phyloP scores from a whole-genome alignment of 2,113 vertebrate species.

The Charina bottae region DNA sequence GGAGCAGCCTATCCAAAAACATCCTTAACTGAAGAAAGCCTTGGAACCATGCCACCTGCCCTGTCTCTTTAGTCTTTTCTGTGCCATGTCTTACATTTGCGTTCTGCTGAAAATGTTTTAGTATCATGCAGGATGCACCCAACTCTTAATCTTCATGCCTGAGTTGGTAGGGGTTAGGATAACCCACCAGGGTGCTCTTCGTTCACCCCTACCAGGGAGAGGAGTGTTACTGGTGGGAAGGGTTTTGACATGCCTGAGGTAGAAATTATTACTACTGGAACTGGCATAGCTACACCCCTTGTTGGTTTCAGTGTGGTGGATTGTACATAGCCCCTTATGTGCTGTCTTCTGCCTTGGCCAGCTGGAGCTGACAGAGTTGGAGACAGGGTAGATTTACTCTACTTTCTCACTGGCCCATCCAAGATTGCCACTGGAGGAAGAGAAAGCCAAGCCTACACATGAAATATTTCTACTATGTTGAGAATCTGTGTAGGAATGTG shows the following conservation, averaged over 20 bases:
- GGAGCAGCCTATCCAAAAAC: neutral
- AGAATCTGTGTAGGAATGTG: constrained; percentile 55
- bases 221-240: neutral
- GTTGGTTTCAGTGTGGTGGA: neutral
- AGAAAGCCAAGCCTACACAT: constrained; percentile 40
- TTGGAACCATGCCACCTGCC: neutral
- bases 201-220: neutral
- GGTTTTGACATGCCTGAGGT: too few species aligned
- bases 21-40: constrained; percentile 7
- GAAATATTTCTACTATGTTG: constrained; percentile 60
- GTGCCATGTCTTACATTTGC: neutral
- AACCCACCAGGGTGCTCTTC: neutral
- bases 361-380: too few species aligned
- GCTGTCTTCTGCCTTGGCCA: neutral
- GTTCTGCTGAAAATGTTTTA: constrained; percentile 28
- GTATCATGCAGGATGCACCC: constrained; percentile 34
- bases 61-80: constrained; percentile 34
- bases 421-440: neutral
- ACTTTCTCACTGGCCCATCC: neutral
- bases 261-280: neutral
- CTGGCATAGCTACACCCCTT: neutral
- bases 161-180: neutral
- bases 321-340: neutral
- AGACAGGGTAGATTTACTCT: neutral
- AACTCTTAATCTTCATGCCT: neutral